A percentile compares a stretch with the other conserved stretches of the same genome.
phyloP scores from a whole-genome alignment of 2,888 invertebrate genomes.

The Apodemia mormo region DNA sequence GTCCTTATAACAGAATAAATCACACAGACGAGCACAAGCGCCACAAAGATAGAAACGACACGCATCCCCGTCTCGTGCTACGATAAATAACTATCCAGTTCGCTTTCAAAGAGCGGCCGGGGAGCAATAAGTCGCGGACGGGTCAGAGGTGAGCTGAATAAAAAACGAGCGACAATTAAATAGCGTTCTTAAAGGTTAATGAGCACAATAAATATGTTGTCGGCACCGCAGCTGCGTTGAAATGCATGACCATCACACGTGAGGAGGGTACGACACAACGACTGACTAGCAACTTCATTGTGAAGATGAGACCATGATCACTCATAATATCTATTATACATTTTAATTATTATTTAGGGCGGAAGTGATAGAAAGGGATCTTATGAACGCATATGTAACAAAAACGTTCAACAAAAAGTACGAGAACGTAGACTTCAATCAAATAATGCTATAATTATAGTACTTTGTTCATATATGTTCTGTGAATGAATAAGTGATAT shows the following conservation, averaged over 20 bases:
- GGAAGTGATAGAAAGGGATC: slow-evolving; percentile 12
- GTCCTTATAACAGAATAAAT: slow-evolving; percentile 75
- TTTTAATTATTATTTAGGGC: slow-evolving; percentile 40
- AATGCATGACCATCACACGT: slow-evolving; percentile 74
- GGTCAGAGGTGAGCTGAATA: slow-evolving; percentile 81
- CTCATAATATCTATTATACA: slow-evolving; percentile 39
- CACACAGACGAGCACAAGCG: slow-evolving; percentile 72
- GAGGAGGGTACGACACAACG: slow-evolving; percentile 61
- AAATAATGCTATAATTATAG: not conserved
- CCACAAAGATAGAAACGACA: slow-evolving; percentile 77
- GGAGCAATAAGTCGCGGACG: slow-evolving; percentile 78
- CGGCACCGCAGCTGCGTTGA: slow-evolving; percentile 80
- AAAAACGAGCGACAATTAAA: slow-evolving; percentile 82
- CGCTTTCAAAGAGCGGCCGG: slow-evolving; percentile 78
- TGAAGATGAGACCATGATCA: slow-evolving; percentile 37
- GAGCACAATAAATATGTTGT: slow-evolving; percentile 82
- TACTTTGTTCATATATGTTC: not conserved
- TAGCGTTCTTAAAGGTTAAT: slow-evolving; percentile 82
- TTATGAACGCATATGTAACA: not conserved
- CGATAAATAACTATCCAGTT: slow-evolving; percentile 79
- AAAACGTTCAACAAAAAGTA: slow-evolving; percentile 3
- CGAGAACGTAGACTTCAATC: not conserved
- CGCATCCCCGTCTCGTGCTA: slow-evolving; percentile 67
- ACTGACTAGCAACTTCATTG: slow-evolving; percentile 72
- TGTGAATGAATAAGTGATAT: not conserved